Percentiles rank a stretch among this genome's conserved stretches.
Conservation (phyloP, 2,113 vertebrate species). For the Varanus komodoensis region DNA sequence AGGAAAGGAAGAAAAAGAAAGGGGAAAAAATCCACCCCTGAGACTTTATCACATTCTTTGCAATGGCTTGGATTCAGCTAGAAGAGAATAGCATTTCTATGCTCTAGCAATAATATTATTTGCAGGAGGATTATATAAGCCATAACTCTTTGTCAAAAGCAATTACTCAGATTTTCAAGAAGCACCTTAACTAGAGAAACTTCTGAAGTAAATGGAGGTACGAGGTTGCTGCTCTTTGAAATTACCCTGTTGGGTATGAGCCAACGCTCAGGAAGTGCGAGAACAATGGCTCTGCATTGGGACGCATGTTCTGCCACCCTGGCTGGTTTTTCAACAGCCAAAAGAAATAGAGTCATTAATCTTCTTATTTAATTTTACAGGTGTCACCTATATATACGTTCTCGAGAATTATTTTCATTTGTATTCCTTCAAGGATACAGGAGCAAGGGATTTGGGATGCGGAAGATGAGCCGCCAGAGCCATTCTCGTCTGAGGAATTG, state of each 20-base stretch:
- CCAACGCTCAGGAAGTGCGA: constrained; percentile 30
- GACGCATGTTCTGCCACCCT: constrained; percentile 18
- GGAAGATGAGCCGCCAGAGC: neutral
- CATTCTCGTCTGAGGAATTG: neutral
- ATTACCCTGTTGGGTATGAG: constrained; percentile 44
- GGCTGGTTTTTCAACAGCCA: neutral
- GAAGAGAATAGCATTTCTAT: constrained; percentile 26
- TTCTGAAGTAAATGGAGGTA: constrained; percentile 45
- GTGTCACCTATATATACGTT: constrained; percentile 7
- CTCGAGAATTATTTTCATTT: constrained; percentile 18
- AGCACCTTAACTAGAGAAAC: constrained; percentile 35
- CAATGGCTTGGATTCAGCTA: neutral
- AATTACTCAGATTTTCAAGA: constrained; percentile 57
- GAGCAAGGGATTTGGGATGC: neutral
- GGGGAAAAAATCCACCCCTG: neutral
- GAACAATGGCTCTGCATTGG: neutral
- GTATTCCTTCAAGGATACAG: constrained; percentile 1
- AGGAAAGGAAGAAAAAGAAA: too few species aligned
- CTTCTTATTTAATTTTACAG: constrained; percentile 29
- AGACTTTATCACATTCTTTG: constrained; percentile 13
- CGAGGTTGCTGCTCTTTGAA: constrained; percentile 25
- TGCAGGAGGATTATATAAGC: constrained; percentile 44
- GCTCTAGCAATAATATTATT: neutral
- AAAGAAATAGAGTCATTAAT: constrained; percentile 29
- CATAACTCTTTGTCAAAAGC: constrained; percentile 42